Base-by-base conservation (phyloP, 2,888 invertebrate species). In the Arge pagana region DNA sequence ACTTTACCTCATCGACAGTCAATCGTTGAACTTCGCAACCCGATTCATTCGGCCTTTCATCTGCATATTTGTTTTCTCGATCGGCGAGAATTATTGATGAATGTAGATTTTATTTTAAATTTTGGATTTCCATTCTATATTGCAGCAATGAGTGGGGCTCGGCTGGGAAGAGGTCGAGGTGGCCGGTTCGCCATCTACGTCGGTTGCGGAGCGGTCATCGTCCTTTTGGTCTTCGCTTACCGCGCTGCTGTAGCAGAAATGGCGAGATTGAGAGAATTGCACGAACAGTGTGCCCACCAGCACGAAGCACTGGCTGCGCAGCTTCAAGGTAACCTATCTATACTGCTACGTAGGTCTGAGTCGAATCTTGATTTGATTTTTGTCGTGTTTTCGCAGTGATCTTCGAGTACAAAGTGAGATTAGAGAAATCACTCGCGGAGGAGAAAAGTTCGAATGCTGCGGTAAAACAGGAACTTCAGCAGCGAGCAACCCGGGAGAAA, bases 71-170 rank as follows among this genome's bases (percentile, higher is more conserved):
- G n/a, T n/a, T n/a, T n/a, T n/a, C n/a, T n/a, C n/a, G n/a, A n/a
- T n/a, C n/a, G n/a, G n/a, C n/a, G 28, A 28, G 28, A 28, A 28
- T 28, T 28, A 7, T 7, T 7, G n/a, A 8, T 8, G 8, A 28
- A 7, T 28, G 28, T 28, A 8, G 28, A 28, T 8, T 8, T 7
- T 7, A 28, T 28, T 28, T 28, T n/a, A 8, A 28, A n/a, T 28
- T 28, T 28, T 28, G 28, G n/a, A 28, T 28, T 28, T 11, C n/a
- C n/a, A n/a, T n/a, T n/a, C n/a, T n/a, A n/a, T n/a, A n/a, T 62
- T 57, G 8, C 53, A 74, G 72, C 68, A 60, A 76, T 76, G 76
- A 76, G 59, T 58, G 74, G 72, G 55, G 68, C 76, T 62, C 68
- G 72, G 57, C 67, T 76, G 45, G 74, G 73, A 59, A 70, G 75